Conservation (phyloP, 2,113 vertebrate genomes). For the Hymenochirus boettgeri region DNA sequence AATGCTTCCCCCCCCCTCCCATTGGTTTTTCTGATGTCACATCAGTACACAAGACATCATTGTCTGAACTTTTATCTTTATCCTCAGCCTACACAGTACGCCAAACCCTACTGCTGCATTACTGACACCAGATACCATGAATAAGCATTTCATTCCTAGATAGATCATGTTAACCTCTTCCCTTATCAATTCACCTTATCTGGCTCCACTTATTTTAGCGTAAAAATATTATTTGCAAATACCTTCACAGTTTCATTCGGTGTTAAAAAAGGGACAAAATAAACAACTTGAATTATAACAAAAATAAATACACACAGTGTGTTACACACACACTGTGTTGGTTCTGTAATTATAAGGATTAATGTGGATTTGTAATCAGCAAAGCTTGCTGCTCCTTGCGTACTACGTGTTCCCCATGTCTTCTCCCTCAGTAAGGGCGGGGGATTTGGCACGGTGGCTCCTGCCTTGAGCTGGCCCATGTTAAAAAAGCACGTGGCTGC, state of each 20-base stretch:
- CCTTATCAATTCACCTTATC: neutral
- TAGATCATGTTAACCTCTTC: neutral
- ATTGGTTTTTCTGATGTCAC: neutral
- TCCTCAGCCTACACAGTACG: slow-evolving; percentile 16
- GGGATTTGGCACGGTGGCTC: slow-evolving; percentile 31
- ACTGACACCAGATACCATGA: neutral
- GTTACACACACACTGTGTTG: no score
- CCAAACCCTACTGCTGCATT: neutral
- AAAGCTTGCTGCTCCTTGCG: neutral
- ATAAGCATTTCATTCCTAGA: neutral
- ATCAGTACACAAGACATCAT: slow-evolving; percentile 26
- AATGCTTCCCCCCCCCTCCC: slow-evolving; percentile 7
- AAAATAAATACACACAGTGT: neutral
- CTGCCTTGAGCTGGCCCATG: slow-evolving; percentile 22
- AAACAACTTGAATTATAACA: no score
- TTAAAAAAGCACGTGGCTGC: slow-evolving; percentile 28
- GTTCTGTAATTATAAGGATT: no score
- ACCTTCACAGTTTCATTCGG: neutral
- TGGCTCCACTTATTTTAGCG: neutral
- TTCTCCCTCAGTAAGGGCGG: slow-evolving; percentile 12
- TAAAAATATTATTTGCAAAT: neutral
- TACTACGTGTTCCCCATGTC: neutral
- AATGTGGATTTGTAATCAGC: neutral
- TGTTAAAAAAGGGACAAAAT: no score
- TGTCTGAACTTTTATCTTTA: slow-evolving; percentile 11